phyloP scores from a whole-genome alignment of 2,888 invertebrate genomes.

The Scotopteryx bipunctaria region DNA sequence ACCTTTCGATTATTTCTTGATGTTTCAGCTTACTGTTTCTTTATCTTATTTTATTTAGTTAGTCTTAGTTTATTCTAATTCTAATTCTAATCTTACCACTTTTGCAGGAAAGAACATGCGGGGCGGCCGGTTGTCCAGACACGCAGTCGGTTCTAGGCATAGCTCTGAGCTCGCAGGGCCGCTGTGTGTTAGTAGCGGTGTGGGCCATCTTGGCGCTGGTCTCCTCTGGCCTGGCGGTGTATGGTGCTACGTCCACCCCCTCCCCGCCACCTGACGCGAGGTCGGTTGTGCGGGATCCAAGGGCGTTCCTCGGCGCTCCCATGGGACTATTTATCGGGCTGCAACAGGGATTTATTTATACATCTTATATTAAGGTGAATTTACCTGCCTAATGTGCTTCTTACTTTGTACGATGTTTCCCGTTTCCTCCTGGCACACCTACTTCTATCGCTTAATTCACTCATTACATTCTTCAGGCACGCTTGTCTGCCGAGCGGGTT shows the following conservation, averaged over 20 bases:
- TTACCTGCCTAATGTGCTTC: neutral
- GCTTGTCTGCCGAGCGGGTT: no score
- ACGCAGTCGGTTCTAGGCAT: conserved; percentile 60
- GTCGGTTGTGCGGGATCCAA: conserved; percentile 81
- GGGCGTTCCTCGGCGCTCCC: conserved; percentile 88
- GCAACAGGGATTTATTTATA: conserved; percentile 93
- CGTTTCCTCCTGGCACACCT: no score
- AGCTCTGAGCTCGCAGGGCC: conserved; percentile 63
- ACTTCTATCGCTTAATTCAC: no score
- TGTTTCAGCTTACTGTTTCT: no score
- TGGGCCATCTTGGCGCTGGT: conserved; percentile 65
- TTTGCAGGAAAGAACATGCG: conserved; percentile 67
- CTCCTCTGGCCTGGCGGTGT: conserved; percentile 62
- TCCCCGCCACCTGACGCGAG: conserved; percentile 66
- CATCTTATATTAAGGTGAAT: conserved; percentile 90
- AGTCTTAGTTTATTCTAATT: no score
- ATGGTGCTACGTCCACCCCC: conserved; percentile 63
- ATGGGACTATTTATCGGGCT: conserved; percentile 91
- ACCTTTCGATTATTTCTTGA: no score
- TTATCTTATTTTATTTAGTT: no score
- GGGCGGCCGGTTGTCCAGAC: conserved; percentile 72
- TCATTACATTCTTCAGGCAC: no score
- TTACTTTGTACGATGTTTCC: no score
- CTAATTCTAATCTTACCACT: neutral
- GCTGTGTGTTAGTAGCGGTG: conserved; percentile 58